Evolutionary conservation across 1,140 invertebrate genomes (phyloP).

Genomic region (Melanaphis sacchari): DNA sequence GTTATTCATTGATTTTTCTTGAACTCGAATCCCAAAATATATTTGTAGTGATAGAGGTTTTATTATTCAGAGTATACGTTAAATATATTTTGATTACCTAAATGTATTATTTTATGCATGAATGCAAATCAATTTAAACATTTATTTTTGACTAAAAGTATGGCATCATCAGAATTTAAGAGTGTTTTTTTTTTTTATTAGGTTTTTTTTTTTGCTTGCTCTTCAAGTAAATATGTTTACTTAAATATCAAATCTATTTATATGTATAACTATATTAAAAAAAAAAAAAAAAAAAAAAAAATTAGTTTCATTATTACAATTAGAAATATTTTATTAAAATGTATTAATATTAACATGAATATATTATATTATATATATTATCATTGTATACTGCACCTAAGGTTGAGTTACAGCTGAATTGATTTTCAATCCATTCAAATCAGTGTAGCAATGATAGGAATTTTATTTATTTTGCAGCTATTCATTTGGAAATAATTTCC

Average conservation of each 20-base stretch:
- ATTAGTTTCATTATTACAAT: constrained; percentile 19
- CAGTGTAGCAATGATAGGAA: background rate
- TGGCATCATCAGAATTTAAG: background rate
- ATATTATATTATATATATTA: background rate
- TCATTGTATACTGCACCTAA: constrained; percentile 22
- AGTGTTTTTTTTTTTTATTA: background rate
- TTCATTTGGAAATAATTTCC: background rate
- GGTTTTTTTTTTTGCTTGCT: constrained; percentile 15
- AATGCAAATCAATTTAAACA: background rate
- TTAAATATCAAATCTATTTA: constrained; percentile 21
- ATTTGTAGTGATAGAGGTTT: background rate
- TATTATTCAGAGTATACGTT: background rate
- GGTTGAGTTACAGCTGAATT: background rate
- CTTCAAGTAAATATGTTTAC: background rate
- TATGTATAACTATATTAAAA: background rate
- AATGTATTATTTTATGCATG: constrained; percentile 27
- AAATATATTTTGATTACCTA: constrained; percentile 3
- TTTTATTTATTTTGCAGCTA: constrained; percentile 16
- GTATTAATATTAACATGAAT: constrained; percentile 28
- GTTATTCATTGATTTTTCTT: constrained; percentile 9
- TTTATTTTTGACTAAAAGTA: constrained; percentile 11
- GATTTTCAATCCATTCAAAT: background rate
- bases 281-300: constrained; percentile 12
- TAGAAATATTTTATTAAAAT: constrained; percentile 42
- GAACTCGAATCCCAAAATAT: background rate